Base-by-base conservation (phyloP, 2,888 invertebrate genomes). In the Diplazon laetatorius region DNA sequence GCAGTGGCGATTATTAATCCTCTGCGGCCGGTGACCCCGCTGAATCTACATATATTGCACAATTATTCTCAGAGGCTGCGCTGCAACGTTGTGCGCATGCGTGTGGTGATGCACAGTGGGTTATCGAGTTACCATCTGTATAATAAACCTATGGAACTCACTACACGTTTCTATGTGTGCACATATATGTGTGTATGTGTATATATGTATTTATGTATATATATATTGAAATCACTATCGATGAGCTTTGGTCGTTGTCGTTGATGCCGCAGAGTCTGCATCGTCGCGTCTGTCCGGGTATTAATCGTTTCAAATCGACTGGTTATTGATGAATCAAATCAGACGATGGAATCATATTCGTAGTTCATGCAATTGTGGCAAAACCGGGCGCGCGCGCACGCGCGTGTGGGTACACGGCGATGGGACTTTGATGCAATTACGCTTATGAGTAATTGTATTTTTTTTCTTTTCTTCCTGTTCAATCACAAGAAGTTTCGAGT, bases 1-100 rank as follows among this genome's bases (percentile, higher is more conserved):
- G n/a, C 62, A 59, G 68, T 42, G 62, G 37, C 68, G 73, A 77
- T 73, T 77, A 69, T 77, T 73, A 77, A 77, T 77, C 77, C 73
- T 63, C 37, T 42, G 66, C 46, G 37, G 55, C 12, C 68, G 63
- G 48, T 39, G 68, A 73, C 55, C 73, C 59, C 68, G 18, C 48
- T 14, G 22, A 22, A 63, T 55, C 69, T 73, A 73, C n/a, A n/a
- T 76, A 63, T 76, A 70, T 57, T 39, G 59, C 63, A 73, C 63
- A 73, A 77, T 69, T 73, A 73, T 73, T 77, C 73, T 59, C 48
- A 63, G 55, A 69, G 63, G 46, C 44, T 57, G 63, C 16, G 46
- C 8, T 8, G 3, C 16, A 48, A 18, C 10, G 48, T 18, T 3
- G 8, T 16, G 48, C 30, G 18, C 30, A 30, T 52, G 25, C 22